Evolutionary conservation across 1,140 invertebrate genomes (phyloP).

Genomic region (Drosophila sechellia): DNA sequence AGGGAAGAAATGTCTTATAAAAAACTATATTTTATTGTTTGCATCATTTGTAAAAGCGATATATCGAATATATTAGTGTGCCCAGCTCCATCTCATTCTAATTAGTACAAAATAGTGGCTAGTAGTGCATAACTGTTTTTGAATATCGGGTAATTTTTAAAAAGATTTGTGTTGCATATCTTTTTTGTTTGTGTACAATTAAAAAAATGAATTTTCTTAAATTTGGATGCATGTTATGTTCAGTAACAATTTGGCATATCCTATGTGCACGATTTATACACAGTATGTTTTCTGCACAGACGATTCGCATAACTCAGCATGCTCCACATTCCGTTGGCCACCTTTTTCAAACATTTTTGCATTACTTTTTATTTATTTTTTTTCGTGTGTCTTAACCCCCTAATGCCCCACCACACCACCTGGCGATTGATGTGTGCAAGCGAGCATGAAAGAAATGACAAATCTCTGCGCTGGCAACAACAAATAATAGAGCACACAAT

Average conservation of each 20-base stretch:
- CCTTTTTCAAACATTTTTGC: slow-evolving; percentile 24
- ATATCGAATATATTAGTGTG: neutral
- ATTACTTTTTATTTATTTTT: neutral
- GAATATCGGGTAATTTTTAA: neutral
- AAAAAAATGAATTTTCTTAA: neutral
- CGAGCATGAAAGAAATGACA: slow-evolving; percentile 81
- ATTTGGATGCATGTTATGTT: neutral
- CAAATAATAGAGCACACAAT: slow-evolving; percentile 38
- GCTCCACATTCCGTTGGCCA: slow-evolving; percentile 58
- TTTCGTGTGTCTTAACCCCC: slow-evolving; percentile 21
- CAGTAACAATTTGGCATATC: neutral
- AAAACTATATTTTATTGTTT: too few species aligned
- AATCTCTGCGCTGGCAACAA: slow-evolving; percentile 54
- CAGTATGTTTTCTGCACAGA: neutral
- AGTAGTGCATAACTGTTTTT: neutral
- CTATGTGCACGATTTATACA: neutral
- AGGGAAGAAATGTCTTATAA: too few species aligned
- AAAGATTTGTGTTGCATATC: neutral
- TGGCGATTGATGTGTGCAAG: slow-evolving; percentile 81
- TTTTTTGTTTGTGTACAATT: neutral
- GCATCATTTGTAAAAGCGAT: neutral
- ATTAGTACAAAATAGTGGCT: neutral
- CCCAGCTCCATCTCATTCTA: neutral
- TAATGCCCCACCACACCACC: slow-evolving; percentile 46
- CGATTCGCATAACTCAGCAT: slow-evolving; percentile 45